phyloP scores from a whole-genome alignment of 2,113 vertebrate genomes.

The Scartelaos histophorus region DNA sequence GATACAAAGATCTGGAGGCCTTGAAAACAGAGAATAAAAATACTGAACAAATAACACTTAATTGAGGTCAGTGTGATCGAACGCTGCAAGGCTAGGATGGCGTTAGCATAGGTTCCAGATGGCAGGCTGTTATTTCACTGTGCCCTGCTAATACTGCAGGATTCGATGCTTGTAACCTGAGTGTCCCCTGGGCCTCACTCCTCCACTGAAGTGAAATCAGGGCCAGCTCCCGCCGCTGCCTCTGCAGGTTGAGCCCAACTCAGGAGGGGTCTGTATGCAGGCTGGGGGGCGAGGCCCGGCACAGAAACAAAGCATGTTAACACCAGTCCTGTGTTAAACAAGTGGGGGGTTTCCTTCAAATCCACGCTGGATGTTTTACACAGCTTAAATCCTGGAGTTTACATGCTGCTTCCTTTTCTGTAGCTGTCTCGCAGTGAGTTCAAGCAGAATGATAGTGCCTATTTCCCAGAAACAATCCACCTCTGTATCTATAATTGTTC shows the following conservation, averaged over 20 bases:
- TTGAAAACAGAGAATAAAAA: conserved; percentile 59
- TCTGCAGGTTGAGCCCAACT: conserved; percentile 60
- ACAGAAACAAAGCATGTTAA: conserved; percentile 72
- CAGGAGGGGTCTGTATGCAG: conserved; percentile 47
- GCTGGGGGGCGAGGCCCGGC: conserved; percentile 50
- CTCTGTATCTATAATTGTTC: conserved; percentile 12
- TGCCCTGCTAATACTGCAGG: conserved; percentile 75
- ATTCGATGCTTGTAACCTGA: conserved; percentile 82
- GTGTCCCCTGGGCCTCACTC: conserved; percentile 78
- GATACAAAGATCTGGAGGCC: conserved; percentile 41
- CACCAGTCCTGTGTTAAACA: conserved; percentile 73
- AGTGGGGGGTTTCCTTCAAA: conserved; percentile 60
- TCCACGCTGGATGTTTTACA: conserved; percentile 37
- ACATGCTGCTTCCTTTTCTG: conserved; percentile 6
- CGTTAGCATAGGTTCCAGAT: conserved; percentile 77
- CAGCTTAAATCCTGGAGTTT: conserved; percentile 23
- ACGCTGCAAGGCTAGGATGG: conserved; percentile 58
- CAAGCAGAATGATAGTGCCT: conserved; percentile 17
- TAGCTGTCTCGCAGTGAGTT: conserved; percentile 16
- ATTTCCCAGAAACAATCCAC: conserved; percentile 5
- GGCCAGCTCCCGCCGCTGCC: conserved; percentile 59
- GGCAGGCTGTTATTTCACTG: conserved; percentile 83
- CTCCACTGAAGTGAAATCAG: conserved; percentile 78
- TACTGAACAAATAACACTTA: conserved; percentile 76
- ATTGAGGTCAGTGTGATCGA: conserved; percentile 76